Percentiles rank a stretch among this genome's conserved stretches.
These are phyloP conservation scores for Sorex fumeus DNA, from an alignment of 2,113 vertebrate genomes.

Conservation along the genomic window DNA sequence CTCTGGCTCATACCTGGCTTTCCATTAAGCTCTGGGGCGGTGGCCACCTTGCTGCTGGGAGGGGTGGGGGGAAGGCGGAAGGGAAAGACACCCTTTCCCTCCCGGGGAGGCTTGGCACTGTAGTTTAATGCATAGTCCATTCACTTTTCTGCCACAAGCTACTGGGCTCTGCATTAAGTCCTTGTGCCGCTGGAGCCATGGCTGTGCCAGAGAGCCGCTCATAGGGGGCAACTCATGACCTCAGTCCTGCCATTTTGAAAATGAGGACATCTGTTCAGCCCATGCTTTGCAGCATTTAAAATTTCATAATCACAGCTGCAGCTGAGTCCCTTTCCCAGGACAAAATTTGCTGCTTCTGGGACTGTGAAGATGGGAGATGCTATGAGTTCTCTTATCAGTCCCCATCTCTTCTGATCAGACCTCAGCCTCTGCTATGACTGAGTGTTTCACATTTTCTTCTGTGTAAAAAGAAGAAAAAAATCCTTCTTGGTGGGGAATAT, in stretches of 20 bases:
- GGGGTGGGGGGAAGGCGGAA: no score
- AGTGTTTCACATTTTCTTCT: background rate
- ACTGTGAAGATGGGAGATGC: background rate
- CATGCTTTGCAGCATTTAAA: background rate
- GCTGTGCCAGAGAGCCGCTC: no score
- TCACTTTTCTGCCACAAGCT: no score
- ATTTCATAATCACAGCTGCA: slow-evolving; percentile 7
- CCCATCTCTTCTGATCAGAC: background rate
- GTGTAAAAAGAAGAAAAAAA: background rate
- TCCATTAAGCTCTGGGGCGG: no score
- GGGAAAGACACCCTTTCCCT: no score
- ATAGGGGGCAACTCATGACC: no score
- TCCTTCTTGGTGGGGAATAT: background rate
- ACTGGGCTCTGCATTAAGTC: no score
- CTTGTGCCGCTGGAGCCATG: no score
- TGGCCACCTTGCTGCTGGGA: no score
- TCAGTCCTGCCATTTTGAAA: slow-evolving; percentile 50
- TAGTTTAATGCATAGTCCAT: no score
- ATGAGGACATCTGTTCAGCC: background rate
- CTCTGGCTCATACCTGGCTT: no score
- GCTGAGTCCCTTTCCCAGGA: background rate
- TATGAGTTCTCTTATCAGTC: rapidly evolving
- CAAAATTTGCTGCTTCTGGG: background rate
- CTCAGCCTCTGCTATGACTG: background rate
- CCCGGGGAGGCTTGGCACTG: no score